Evolutionary conservation across 2,888 invertebrate species (phyloP), one percentile per base, ranked within the genome.

Genomic region (Apotomis turbidana): DNA sequence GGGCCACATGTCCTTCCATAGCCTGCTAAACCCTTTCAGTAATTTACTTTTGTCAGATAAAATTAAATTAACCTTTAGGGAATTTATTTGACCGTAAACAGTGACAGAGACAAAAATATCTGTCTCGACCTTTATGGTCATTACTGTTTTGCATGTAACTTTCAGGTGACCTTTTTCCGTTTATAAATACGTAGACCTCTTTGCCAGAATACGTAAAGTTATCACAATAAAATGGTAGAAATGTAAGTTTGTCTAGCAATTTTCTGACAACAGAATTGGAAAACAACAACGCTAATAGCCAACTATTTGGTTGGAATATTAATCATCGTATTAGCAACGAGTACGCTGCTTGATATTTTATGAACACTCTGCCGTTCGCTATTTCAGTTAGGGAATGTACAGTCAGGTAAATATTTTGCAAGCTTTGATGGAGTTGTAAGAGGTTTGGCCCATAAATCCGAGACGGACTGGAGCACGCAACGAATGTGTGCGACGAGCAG

Each of bases 401-500:
- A 71, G 74, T 73, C 78, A 76, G 76, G 76, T 78, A 76, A 75
- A 74, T 75, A 80, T 82, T 81, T 76, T 76, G 76, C 76, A 81
- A 84, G 82, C 83, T 87, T 83, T 83, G 85, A 85, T 85, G 80
- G 82, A 83, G 81, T 78, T 77, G 80, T 85, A 80, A 85, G 83
- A 81, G 82, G 79, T 77, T 80, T 80, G 78, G 78, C 77, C 80
- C 82, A 88, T 88, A 88, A 88, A 88, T 88, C 75, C 73, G 80
- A 84, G 82, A 78, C 83, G 81, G 84, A 81, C 81, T 81, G 81
- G 81, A 82, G 81, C 84, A 88, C 86, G 87, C 87, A 87, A 88
- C 85, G 82, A 85, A 85, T 85, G 84, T 85, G 82, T 86, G 85
- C 82, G 84, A 84, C 78, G 78, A 80, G 78, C 82, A 84, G 85